Conservation (phyloP, 2,797 vertebrate genomes). For the Hyperoplus lanceolatus region DNA sequence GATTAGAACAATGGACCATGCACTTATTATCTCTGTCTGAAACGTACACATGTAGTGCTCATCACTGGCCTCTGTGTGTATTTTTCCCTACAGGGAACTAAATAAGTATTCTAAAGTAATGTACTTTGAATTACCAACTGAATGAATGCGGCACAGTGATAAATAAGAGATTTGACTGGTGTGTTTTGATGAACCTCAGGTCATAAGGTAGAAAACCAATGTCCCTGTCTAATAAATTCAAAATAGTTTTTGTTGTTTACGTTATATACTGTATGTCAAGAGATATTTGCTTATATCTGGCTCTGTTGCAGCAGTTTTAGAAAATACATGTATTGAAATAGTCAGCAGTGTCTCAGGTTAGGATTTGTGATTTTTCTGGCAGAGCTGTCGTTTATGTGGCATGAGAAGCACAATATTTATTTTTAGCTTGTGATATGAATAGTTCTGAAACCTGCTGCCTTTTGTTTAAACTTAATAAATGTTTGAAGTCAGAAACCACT, state of each 20-base stretch:
- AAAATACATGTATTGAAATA: slow-evolving; percentile 37
- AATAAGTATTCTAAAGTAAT: background rate
- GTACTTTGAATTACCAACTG: background rate
- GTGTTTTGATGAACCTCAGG: slow-evolving; percentile 1
- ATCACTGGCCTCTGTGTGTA: background rate
- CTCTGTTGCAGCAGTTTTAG: slow-evolving; percentile 16
- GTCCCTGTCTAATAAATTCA: background rate
- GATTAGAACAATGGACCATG: background rate
- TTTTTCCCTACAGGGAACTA: background rate
- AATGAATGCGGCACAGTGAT: background rate
- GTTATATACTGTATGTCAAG: background rate
- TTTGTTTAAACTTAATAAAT: slow-evolving; percentile 41
- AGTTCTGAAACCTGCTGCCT: slow-evolving; percentile 57
- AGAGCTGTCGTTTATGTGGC: slow-evolving; percentile 49
- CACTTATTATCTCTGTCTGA: background rate
- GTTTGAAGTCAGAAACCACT: slow-evolving; percentile 42
- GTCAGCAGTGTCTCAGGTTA: slow-evolving; percentile 47
- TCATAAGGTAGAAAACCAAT: slow-evolving; percentile 15
- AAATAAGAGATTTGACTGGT: slow-evolving; percentile 7
- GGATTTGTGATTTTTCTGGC: slow-evolving; percentile 30
- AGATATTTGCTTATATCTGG: background rate
- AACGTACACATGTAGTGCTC: background rate
- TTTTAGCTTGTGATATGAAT: slow-evolving; percentile 72
- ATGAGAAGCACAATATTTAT: slow-evolving; percentile 54
- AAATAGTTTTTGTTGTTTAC: background rate